Percentiles rank a stretch among this genome's conserved stretches.
These are phyloP conservation scores for Ailuropoda melanoleuca DNA, from an alignment of 2,113 vertebrate species.

Conservation along the genomic window DNA sequence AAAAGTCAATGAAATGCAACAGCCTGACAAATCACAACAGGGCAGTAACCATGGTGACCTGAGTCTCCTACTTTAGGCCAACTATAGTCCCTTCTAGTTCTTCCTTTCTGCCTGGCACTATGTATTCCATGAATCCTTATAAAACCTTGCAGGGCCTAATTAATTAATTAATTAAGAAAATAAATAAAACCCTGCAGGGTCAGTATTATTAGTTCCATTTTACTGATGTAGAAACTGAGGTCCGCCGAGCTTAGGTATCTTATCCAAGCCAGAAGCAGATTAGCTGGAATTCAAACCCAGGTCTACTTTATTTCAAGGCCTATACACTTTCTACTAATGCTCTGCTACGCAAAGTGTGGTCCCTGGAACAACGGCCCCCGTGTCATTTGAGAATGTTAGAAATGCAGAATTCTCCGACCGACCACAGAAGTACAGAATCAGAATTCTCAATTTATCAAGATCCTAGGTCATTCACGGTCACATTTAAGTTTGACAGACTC, in stretches of 20 bases:
- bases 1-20: constrained; percentile 11
- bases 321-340: not conserved
- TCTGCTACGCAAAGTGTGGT: not conserved
- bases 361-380: not conserved
- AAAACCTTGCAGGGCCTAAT: not conserved
- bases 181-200: not conserved
- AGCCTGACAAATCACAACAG: not conserved
- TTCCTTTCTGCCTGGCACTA: not conserved
- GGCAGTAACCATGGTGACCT: not conserved
- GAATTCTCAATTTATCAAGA: not conserved
- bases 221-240: not conserved
- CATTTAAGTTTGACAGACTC: not conserved
- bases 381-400: not conserved
- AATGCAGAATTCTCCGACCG: not conserved
- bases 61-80: not conserved
- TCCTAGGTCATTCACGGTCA: not conserved
- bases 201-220: not conserved
- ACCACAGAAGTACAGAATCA: not conserved
- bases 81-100: not conserved
- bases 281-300: not conserved
- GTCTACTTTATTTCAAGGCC: not conserved
- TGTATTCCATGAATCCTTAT: not conserved
- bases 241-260: not conserved
- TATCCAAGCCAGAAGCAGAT: not conserved
- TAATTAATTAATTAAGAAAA: not conserved